A percentile compares a stretch with the other conserved stretches of the same genome.
phyloP scores from a whole-genome alignment of 2,888 invertebrate species.

The Melanophora roralis region DNA sequence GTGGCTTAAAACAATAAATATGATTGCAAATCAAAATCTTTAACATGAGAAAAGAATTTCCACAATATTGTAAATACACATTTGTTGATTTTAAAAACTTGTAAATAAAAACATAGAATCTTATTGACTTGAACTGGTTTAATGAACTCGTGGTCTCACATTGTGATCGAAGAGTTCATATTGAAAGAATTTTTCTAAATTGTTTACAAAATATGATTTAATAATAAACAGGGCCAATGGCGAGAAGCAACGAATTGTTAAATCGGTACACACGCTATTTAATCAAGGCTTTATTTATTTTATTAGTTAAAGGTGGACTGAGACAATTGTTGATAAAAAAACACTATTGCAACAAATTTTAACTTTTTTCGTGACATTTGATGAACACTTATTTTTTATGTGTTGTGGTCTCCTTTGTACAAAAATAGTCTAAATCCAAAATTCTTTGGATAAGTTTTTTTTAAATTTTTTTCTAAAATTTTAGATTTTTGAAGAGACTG shows the following conservation, averaged over 20 bases:
- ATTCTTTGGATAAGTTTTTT: no score
- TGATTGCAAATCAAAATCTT: conserved; percentile 14
- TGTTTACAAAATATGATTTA: conserved; percentile 18
- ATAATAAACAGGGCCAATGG: background rate
- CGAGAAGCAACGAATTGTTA: background rate
- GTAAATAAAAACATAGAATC: conserved; percentile 17
- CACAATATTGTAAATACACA: conserved; percentile 26
- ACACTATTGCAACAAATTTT: no score
- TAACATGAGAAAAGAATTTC: background rate
- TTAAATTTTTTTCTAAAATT: no score
- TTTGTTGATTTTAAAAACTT: conserved; percentile 12
- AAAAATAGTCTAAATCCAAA: no score
- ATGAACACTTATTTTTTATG: no score
- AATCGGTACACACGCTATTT: no score
- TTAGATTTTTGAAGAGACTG: no score
- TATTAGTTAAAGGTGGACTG: no score
- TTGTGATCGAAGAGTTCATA: conserved; percentile 9
- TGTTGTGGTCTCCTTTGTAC: no score
- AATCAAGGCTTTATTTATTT: no score
- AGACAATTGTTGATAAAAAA: no score
- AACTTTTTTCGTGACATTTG: no score
- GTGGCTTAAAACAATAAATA: conserved; percentile 45
- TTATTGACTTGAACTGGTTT: background rate
- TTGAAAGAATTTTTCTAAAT: background rate
- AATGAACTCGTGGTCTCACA: conserved; percentile 10